Evolutionary conservation across 2,797 vertebrate species (phyloP), one percentile per base, ranked within the genome.

Genomic region (Myotis planiceps): DNA sequence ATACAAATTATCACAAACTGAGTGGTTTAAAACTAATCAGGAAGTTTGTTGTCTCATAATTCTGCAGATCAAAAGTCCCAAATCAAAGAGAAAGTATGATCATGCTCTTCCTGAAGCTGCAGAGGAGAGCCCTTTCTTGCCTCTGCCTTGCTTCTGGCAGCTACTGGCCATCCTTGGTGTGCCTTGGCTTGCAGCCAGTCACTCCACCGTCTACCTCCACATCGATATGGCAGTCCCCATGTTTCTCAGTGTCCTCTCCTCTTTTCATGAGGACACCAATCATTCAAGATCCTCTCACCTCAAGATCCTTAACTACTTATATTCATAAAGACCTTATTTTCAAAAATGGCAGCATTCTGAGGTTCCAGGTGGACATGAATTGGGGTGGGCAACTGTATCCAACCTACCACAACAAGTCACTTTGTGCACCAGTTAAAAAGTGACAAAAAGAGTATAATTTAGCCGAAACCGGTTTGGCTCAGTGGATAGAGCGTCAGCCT

Each of bases 221-320:
- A 14, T 79, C 42, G 9, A 3, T 25, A 4, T 34, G 34, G 9
- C 1, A 6, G 65, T 29, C 6, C 3, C 1, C 23, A 1, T 13
- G 13, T 47, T 16, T 69, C 25, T 47, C 39, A 6, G 29, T 45
- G 9, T 60, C 21, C 1, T 55, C 3, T 68, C 7, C 0, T 32
- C 23, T 94, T 55, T 80, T 55, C 45, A 60, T n/a, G 42, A 78
- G 23, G 27, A 85, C 8, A 51, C 0, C 1, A 63, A 1, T 63
- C 16, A 32, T 6, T 14, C 15, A 90, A 21, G 3, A 42, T 63
- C 9, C 37, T 37, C 19, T 94, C 19, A 18, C 5, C 27, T 88
- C 2, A 4, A n/a, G 9, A 42, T 82, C 51, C 19, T 47, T 49
- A 47, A 47, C 10, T 63, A 27, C 1, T 51, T 55, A 69, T 2